phyloP scores from a whole-genome alignment of 2,797 vertebrate genomes.

The Kryptolebias ocellatus region DNA sequence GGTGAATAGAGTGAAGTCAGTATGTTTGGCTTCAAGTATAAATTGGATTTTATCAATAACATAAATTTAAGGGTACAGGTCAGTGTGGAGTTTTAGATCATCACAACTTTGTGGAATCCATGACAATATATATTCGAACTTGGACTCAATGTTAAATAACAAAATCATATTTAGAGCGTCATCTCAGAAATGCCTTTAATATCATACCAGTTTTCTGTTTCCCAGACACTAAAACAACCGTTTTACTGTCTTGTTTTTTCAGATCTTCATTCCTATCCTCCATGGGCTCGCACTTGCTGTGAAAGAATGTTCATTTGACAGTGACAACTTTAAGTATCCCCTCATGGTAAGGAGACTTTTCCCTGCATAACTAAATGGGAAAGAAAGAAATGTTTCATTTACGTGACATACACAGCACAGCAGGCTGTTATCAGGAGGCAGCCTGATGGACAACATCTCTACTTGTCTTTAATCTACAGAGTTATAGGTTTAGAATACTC shows the following conservation, averaged over 20 bases:
- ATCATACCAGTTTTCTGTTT: background rate
- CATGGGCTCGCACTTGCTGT: slow-evolving; percentile 93
- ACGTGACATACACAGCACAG: background rate
- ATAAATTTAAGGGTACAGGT: too few species aligned
- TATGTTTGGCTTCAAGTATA: background rate
- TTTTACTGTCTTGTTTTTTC: slow-evolving; percentile 34
- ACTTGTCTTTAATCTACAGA: background rate
- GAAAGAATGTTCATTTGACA: slow-evolving; percentile 98
- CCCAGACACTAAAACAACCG: background rate
- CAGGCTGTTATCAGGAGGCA: slow-evolving; percentile 6
- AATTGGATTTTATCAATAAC: too few species aligned
- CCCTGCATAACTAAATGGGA: background rate
- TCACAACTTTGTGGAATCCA: too few species aligned
- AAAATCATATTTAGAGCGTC: background rate
- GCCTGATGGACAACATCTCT: slow-evolving; percentile 7
- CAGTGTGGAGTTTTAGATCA: too few species aligned
- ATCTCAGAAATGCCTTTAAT: background rate
- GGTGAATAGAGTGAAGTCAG: background rate
- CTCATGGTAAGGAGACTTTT: slow-evolving; percentile 88
- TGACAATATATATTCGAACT: too few species aligned
- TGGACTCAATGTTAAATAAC: background rate
- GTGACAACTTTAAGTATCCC: slow-evolving; percentile 98
- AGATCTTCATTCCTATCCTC: slow-evolving; percentile 97
- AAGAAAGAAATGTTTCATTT: background rate
- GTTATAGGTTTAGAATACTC: background rate